phyloP scores from a whole-genome alignment of 2,797 vertebrate genomes.

The Lateolabrax maculatus region DNA sequence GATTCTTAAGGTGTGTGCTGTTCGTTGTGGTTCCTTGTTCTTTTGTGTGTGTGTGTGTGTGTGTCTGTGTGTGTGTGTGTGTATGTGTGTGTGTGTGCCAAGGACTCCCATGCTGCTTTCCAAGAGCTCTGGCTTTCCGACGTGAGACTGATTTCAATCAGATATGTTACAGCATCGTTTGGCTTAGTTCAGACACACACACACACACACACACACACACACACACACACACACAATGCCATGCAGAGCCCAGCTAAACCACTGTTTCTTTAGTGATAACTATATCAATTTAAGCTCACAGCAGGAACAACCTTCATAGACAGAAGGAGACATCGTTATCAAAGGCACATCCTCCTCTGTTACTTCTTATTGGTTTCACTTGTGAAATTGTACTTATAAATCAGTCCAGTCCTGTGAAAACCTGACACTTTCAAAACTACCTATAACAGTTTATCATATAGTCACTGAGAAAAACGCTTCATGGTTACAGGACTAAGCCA shows the following conservation, averaged over 20 bases:
- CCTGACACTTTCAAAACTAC: constrained; percentile 31
- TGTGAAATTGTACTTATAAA: constrained; percentile 20
- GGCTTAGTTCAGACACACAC: constrained; percentile 21
- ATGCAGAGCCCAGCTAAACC: constrained; percentile 36
- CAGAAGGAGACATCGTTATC: constrained; percentile 30
- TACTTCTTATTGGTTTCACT: constrained; percentile 33
- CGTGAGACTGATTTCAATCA: constrained; percentile 61
- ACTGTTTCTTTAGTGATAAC: constrained; percentile 67
- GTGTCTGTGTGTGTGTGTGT: background rate
- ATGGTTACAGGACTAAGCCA: background rate
- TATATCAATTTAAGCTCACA: constrained; percentile 64
- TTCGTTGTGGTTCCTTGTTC: background rate
- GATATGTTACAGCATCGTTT: constrained; percentile 58
- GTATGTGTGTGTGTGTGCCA: background rate
- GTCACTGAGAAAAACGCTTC: background rate
- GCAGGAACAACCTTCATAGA: constrained; percentile 57
- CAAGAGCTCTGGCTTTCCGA: constrained; percentile 48
- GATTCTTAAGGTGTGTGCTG: constrained; percentile 29
- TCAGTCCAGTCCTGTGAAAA: constrained; percentile 29
- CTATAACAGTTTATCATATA: constrained; percentile 4
- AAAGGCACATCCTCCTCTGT: constrained; percentile 30
- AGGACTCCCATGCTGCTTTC: constrained; percentile 45
- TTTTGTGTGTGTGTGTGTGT: background rate
- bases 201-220: constrained; percentile 21
- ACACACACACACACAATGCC: constrained; percentile 13